Evolutionary conservation across 2,888 invertebrate species (phyloP), one percentile per base, ranked within the genome.

Genomic region (Microctonus brassicae): DNA sequence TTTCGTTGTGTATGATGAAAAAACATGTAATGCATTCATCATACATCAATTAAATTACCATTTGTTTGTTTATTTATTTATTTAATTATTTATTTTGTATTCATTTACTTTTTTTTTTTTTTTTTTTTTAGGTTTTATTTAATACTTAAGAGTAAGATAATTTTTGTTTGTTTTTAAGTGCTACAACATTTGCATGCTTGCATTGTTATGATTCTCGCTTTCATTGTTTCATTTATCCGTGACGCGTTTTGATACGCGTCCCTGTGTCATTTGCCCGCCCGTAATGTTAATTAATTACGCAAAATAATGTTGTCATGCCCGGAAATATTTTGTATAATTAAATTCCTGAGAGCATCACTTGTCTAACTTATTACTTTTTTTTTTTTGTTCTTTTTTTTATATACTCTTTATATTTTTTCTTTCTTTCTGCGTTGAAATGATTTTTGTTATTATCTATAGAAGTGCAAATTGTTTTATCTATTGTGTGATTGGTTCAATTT

Each of bases 1-100:
- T 91, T 90, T 88, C 88, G 89, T 66, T 71, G 47, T 72, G 72
- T 76, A 76, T 75, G 72, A 76, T 65, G 74, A 63, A 63, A 78
- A 75, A 73, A 75, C 73, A 77, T 73, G 17, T 20, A 66, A 66
- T 3, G 47, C 17, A 2, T 47, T 47, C 47, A 47, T 47, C 47
- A 47, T 70, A 69, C 70, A 47, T 53, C 57, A 65, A 47, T 42
- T 11, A 63, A 76, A 60, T 39, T 71, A 64, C 17, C 47, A 47
- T 47, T 47, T 47, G 47, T 47, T 47, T 47, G 4, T 5, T 36
- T 36, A 5, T 3, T 29, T 29, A 29, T 29, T 29, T 29, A n/a
- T n/a, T n/a, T n/a, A n/a, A n/a, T n/a, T 33, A n/a, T 39, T 39
- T 39, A n/a, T 39, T 39, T 39, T 39, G 39, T 39, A 39, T 39